Evolutionary conservation across 2,797 vertebrate genomes (phyloP), one percentile per base, ranked within the genome.

Genomic region (Tympanoctomys barrerae): DNA sequence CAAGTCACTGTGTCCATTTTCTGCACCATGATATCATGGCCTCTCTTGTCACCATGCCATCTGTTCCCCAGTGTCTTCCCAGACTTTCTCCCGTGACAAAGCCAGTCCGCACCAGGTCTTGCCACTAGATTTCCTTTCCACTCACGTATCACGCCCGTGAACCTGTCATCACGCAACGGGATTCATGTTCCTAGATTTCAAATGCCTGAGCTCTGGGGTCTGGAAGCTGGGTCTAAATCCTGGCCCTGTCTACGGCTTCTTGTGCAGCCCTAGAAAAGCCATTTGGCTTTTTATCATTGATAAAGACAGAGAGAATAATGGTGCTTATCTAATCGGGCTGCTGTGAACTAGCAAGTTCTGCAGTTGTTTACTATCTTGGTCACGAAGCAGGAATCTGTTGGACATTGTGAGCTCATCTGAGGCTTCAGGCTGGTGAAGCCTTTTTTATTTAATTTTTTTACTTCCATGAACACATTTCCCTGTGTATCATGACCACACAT

Each of bases 151-250:
- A 0, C 96, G 81, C 42, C 92, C 11, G 0, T 14, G 31, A 91
- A 39, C 33, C 57, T 52, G 1, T 31, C 87, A 24, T 52, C 31
- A 59, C 57, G 42, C 68, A 10, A 14, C 11, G 59, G 22, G 14
- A 89, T 59, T 85, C 31, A n/a, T 11, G 49, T 81, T 57, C 87
- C 75, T 57, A 91, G 36, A 71, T n/a, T 36, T 71, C 42, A n/a
- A 61, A 33, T 64, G 46, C 36, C 16, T 77, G 31, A 22, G 28
- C n/a, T 94, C 39, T 87, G 28, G 1, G 71, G 4, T 88, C 71
- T 91, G 75, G 2, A 79, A 87, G 54, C 36, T 54, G 36, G 21
- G 12, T 84, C 80, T 95, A 75, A 66, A 90, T 85, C 79, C 84
- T 90, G 31, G 28, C 73, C 92, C 57, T 66, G 52, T 24, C 6